phyloP scores from a whole-genome alignment of 2,797 vertebrate genomes.

The Tangara arthus region DNA sequence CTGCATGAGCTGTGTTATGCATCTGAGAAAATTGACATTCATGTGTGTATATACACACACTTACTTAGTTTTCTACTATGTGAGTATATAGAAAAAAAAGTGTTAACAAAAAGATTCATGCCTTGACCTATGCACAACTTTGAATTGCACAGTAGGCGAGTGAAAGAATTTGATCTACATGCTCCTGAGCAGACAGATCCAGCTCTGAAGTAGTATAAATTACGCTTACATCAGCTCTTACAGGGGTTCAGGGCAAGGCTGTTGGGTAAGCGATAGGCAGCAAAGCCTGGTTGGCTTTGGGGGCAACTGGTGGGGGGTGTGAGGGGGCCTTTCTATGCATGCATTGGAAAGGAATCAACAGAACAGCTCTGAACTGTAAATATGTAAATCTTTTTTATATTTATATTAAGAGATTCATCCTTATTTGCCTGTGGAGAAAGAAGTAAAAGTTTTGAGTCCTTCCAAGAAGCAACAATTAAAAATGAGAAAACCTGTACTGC shows the following conservation, averaged over 20 bases:
- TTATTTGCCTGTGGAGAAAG: not conserved
- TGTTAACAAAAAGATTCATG: not conserved
- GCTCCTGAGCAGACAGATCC: not conserved
- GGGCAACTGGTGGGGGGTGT: fast-evolving
- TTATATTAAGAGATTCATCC: not conserved
- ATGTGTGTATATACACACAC: not conserved
- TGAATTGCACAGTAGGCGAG: not conserved
- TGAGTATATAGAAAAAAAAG: not conserved
- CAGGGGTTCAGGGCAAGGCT: not conserved
- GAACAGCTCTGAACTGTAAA: not conserved
- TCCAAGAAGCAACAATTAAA: not conserved
- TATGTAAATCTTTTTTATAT: not conserved
- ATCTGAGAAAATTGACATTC: not conserved
- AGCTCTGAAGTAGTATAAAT: not conserved
- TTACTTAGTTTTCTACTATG: not conserved
- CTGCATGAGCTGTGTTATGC: not conserved
- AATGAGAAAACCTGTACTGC: not conserved
- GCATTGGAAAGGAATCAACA: not conserved
- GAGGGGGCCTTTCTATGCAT: not conserved
- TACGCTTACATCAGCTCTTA: not conserved
- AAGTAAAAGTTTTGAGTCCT: not conserved
- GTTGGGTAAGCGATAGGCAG: not conserved
- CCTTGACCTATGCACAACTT: not conserved
- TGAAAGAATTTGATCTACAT: not conserved
- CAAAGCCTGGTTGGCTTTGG: not conserved